Evolutionary conservation across 2,888 invertebrate genomes (phyloP), one percentile per base, ranked within the genome.

Genomic region (Stenchaetothrips biformis): DNA sequence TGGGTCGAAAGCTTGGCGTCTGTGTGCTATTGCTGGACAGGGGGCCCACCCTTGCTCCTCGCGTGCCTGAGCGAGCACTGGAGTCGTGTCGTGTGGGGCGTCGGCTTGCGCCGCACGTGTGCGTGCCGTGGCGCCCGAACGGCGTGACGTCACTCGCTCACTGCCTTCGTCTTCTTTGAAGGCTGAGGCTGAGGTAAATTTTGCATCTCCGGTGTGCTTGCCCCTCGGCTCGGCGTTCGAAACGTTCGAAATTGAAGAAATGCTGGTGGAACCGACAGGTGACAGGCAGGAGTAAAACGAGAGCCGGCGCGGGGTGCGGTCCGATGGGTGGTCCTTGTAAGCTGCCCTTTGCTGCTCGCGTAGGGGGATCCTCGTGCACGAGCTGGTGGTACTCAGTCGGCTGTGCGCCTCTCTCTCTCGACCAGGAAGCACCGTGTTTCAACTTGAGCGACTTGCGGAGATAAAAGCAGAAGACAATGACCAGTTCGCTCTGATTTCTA

Each of bases 101-200:
- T 53, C 53, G 8, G 13, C 21, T 37, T 37, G 37, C 37, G 37
- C 37, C 1, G 37, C 37, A 37, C 37, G 37, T 4, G 37, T n/a
- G 37, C 1, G 37, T 37, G 37, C 2, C 37, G 37, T 37, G 37
- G 37, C 67, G 67, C 67, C 25, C 25, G 25, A 74, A 25, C 21
- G 25, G 21, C 11, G 21, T 74, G 67, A 21, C 67, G 7, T 8
- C 21, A 25, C 21, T 7, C 21, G 9, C 21, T 7, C 67, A 74
- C 67, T 11, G 67, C 67, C 67, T 74, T 74, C 67, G 21, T 74
- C 21, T 74, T 74, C 8, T 74, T 21, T 74, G 21, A 25, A 25
- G 25, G 67, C 67, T 74, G 67, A 25, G 67, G 25, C 25, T 25
- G 25, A 21, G 67, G 67, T 74, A 74, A 74, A 74, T 74, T 74